Conservation (phyloP, 2,888 invertebrate species). For the Cerceris rybyensis region DNA sequence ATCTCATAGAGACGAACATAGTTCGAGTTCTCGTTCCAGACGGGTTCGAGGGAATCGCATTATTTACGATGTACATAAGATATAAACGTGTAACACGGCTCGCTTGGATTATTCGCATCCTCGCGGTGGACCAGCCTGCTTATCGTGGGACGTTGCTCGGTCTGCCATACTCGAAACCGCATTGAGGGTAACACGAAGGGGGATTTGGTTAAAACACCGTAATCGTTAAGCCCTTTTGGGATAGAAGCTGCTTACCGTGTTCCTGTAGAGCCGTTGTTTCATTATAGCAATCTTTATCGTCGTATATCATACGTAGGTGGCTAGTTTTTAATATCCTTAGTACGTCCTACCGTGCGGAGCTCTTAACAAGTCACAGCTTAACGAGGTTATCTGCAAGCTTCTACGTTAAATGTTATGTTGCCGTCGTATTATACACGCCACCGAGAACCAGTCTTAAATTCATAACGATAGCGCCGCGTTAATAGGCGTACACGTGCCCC, state of each 20-base stretch:
- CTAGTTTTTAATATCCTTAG: conserved; percentile 5
- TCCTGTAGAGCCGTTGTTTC: conserved; percentile 6
- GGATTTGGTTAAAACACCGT: conserved; percentile 69
- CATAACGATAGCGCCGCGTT: conserved; percentile 39
- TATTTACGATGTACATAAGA: conserved; percentile 61
- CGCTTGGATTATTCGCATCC: conserved; percentile 60
- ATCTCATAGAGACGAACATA: conserved; percentile 48
- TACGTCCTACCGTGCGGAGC: not conserved
- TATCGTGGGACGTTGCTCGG: conserved; percentile 57
- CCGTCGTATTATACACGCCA: conserved; percentile 19
- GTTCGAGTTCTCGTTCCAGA: conserved; percentile 42
- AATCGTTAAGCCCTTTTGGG: conserved; percentile 59
- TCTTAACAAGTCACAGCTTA: conserved; percentile 22
- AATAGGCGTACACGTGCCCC: conserved; percentile 26
- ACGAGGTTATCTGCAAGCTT: conserved; percentile 20
- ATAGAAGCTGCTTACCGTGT: conserved; percentile 5
- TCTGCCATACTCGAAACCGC: conserved; percentile 45
- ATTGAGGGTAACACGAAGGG: conserved; percentile 63
- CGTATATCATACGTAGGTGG: not conserved
- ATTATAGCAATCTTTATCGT: conserved; percentile 7
- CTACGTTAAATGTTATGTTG: conserved; percentile 31
- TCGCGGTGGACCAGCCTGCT: conserved; percentile 54
- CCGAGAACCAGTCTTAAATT: conserved; percentile 39
- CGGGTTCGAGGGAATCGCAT: conserved; percentile 48
- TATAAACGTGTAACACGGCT: conserved; percentile 53